Conservation (phyloP, 2,797 vertebrate species). For the Crocidura indochinensis region DNA sequence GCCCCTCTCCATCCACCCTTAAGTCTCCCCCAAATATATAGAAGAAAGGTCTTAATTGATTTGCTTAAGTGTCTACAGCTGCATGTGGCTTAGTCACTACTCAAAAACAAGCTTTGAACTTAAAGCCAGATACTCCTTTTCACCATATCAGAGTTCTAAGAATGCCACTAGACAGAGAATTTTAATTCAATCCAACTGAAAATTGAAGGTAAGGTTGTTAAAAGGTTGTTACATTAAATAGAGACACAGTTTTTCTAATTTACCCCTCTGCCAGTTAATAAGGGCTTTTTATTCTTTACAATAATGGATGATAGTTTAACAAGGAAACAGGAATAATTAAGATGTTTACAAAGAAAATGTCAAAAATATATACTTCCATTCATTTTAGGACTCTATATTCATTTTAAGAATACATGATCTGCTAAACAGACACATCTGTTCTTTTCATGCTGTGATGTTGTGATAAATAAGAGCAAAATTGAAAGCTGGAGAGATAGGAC, state of each 20-base stretch:
- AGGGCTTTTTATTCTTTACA: neutral
- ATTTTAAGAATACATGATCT: conserved; percentile 7
- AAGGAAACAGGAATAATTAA: conserved; percentile 14
- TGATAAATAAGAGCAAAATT: neutral
- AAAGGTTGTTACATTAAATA: conserved; percentile 35
- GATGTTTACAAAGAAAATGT: conserved; percentile 55
- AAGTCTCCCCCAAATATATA: too few relatives aligned
- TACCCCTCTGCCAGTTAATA: conserved; percentile 1
- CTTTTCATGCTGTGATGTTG: neutral
- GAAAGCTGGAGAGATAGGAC: too few relatives aligned
- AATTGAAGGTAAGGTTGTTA: conserved; percentile 13
- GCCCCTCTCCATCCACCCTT: too few relatives aligned
- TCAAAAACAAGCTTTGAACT: conserved; percentile 34
- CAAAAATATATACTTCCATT: neutral
- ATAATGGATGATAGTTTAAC: neutral
- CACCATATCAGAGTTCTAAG: conserved; percentile 33
- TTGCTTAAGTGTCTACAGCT: conserved; percentile 12
- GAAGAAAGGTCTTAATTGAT: neutral
- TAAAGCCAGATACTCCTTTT: neutral
- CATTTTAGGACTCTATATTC: conserved; percentile 35
- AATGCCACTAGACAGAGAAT: neutral
- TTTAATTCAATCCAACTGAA: conserved; percentile 50
- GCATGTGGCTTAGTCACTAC: neutral
- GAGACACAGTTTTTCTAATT: conserved; percentile 33
- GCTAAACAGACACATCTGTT: neutral